Evolutionary conservation across 2,113 vertebrate genomes (phyloP).

Genomic region (Probosciger aterrimus): DNA sequence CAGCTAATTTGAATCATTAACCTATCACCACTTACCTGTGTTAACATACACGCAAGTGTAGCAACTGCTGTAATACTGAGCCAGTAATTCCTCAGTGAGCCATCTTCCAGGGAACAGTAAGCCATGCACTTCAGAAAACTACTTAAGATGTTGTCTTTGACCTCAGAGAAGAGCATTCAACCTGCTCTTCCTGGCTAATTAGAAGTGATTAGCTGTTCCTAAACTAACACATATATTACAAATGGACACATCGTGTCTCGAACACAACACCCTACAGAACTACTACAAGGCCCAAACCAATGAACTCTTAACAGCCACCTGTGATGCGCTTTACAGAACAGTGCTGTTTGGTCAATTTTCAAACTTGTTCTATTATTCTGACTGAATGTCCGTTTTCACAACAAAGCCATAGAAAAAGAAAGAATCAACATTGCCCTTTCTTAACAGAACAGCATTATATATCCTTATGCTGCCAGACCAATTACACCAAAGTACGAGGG

Average conservation of each 20-base stretch:
- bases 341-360: background rate
- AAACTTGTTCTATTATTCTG: background rate
- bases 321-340: background rate
- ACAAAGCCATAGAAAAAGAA: background rate
- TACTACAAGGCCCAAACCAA: background rate
- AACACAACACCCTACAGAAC: background rate
- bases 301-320: background rate
- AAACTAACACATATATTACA: background rate
- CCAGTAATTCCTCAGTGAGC: background rate
- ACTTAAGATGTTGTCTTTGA: background rate
- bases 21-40: background rate
- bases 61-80: background rate
- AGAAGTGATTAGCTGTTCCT: background rate
- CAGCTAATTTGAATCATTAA: background rate
- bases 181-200: background rate
- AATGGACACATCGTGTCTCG: rapidly evolving
- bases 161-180: background rate
- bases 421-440: background rate
- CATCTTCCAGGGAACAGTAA: background rate
- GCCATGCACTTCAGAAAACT: background rate
- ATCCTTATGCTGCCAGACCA: background rate
- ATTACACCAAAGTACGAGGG: background rate
- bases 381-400: background rate
- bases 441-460: background rate
- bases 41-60: background rate